These are phyloP conservation scores for Epistrophe eligans DNA, from an alignment of 2,888 invertebrate genomes.

Conservation along the genomic window DNA sequence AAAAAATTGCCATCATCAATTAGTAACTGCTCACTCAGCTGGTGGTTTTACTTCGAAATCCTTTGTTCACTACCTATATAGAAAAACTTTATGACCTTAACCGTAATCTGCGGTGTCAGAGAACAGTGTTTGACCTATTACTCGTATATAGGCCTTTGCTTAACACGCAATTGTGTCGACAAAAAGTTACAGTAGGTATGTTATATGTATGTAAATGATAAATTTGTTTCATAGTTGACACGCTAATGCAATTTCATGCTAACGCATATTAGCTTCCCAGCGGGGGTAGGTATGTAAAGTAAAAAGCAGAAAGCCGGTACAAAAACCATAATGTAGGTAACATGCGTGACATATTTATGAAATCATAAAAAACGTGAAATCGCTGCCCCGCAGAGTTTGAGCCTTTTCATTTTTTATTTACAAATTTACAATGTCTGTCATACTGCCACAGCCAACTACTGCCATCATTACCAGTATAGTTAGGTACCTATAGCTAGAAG, in stretches of 20 bases:
- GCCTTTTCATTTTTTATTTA: constrained; percentile 54
- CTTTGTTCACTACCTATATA: constrained; percentile 36
- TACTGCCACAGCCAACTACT: background rate
- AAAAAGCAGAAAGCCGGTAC: constrained; percentile 32
- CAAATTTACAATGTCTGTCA: constrained; percentile 60
- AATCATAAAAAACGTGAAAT: constrained; percentile 52
- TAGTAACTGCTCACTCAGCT: constrained; percentile 47
- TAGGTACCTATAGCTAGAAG: background rate
- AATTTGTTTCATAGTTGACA: constrained; percentile 71
- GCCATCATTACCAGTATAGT: background rate
- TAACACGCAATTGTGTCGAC: constrained; percentile 59
- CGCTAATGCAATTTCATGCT: constrained; percentile 73
- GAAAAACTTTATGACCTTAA: constrained; percentile 69
- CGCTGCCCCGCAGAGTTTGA: constrained; percentile 52
- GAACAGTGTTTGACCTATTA: constrained; percentile 63
- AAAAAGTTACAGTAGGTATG: constrained; percentile 26
- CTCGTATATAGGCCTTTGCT: constrained; percentile 35
- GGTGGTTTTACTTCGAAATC: constrained; percentile 26
- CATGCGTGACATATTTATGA: constrained; percentile 65
- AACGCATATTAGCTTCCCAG: constrained; percentile 64
- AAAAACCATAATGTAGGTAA: constrained; percentile 24
- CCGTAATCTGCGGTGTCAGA: constrained; percentile 57
- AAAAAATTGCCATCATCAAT: constrained; percentile 69
- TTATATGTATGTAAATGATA: constrained; percentile 69
- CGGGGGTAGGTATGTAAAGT: constrained; percentile 27